Evolutionary conservation across 2,113 vertebrate genomes (phyloP).

Genomic region (Taurulus bubalis): DNA sequence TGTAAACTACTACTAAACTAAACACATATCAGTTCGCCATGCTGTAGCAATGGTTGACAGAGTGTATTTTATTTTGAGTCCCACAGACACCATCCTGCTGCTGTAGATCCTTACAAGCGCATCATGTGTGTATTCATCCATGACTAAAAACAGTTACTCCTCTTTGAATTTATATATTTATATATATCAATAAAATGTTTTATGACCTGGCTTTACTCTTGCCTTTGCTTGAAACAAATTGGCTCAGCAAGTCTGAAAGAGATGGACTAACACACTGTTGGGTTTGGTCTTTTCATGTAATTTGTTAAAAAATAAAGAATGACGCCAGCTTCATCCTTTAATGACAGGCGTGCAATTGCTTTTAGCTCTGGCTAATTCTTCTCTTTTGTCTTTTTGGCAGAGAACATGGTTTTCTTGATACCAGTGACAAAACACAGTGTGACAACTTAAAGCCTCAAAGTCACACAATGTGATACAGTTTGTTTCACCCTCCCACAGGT

Average conservation of each 20-base stretch:
- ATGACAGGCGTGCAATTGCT: constrained; percentile 9
- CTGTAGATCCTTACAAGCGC: not conserved
- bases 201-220: not conserved
- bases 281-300: not conserved
- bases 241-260: not conserved
- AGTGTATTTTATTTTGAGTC: no score
- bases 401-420: constrained; percentile 15
- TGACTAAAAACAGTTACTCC: not conserved
- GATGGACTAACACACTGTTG: not conserved
- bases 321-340: constrained; percentile 8
- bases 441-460: constrained; percentile 25
- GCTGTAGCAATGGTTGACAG: not conserved
- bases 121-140: not conserved
- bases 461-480: constrained; percentile 23
- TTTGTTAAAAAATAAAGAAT: not conserved
- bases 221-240: not conserved
- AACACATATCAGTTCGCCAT: not conserved
- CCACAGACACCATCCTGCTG: not conserved
- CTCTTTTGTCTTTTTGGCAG: constrained; percentile 11
- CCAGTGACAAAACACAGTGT: constrained; percentile 14
- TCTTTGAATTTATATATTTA: not conserved
- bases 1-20: not conserved
- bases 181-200: no score
- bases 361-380: constrained; percentile 19
- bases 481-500: constrained; percentile 12